Evolutionary conservation across 2,797 vertebrate species (phyloP), one percentile per base, ranked within the genome.

Genomic region (Xenopus petersii): DNA sequence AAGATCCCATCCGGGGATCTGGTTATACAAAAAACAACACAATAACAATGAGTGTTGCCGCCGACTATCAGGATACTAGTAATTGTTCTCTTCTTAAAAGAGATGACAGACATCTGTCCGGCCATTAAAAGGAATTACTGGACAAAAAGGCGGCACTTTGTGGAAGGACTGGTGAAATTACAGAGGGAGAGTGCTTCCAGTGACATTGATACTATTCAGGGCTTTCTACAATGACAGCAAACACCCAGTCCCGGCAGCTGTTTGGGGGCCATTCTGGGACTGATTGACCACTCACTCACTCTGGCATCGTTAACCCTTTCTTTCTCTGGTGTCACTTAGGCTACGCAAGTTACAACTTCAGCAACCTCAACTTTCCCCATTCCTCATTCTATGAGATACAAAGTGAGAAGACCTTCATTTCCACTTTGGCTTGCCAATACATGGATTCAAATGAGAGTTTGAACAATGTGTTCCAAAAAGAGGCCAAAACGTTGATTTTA

Each of bases 91-190:
- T 68, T 64, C 67, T 56, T 73, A 73, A 47, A 51, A 36, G 6
- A 58, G 70, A 77, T 73, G 70, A 67, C 58, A 68, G 75, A 77
- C 75, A 77, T 67, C 75, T 77, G 70, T 16, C 68, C 70, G 48
- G 75, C 69, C 59, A 73, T 77, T 77, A 72, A 33, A 11, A 64
- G n/a, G 26, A 58, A 48, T 58, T 46, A 24, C 68, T 42, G 12
- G 70, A 59, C 64, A 47, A 24, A 67, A 1, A 51, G 59, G 30
- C 11, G 12, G 26, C 70, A 72, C 26, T 63, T 46, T 66, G 62
- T 12, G 59, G 68, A 71, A 56, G 75, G 63, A 26, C 48, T 26
- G 69, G 24, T 12, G 69, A 36, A 12, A 56, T 42, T 6, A 42
- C 13, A 56, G 16, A 59, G 42, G 58, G 67, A 72, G 70, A 68